Evolutionary conservation across 92 coral and sea anemone genomes (phyloP).

Genomic region (Virgularia gustaviana): DNA sequence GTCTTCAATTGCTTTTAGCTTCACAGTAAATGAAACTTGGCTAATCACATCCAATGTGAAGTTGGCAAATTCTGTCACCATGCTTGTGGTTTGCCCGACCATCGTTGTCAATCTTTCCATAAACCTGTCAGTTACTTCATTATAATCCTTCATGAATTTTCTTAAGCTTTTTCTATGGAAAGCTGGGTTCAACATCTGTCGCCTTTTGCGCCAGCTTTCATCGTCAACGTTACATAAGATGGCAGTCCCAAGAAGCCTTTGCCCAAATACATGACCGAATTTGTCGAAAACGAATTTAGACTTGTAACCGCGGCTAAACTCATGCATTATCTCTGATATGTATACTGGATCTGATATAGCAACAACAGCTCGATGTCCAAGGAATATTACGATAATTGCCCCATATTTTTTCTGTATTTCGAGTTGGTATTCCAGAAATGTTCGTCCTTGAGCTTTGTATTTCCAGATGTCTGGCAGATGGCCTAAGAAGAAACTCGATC

Average conservation of each 20-base stretch:
- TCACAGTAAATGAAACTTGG: conserved; percentile 80
- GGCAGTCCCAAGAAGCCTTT: conserved; percentile 53
- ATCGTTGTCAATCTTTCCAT: conserved; percentile 44
- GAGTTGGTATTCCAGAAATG: conserved; percentile 9
- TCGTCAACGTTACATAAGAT: conserved; percentile 58
- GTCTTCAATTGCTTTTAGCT: conserved; percentile 50
- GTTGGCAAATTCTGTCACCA: conserved; percentile 68
- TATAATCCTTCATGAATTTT: conserved; percentile 70
- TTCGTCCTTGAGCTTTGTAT: conserved; percentile 34
- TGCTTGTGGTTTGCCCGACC: conserved; percentile 56
- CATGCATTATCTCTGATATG: conserved; percentile 41
- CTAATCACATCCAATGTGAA: conserved; percentile 77
- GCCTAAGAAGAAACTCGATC: conserved; percentile 60
- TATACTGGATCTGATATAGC: conserved; percentile 35
- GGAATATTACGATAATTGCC: conserved; percentile 49
- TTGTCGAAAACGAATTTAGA: conserved; percentile 13
- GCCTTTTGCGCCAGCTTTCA: conserved; percentile 63
- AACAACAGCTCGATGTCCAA: conserved; percentile 45
- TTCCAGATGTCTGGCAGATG: conserved; percentile 42
- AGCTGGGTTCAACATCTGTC: conserved; percentile 72
- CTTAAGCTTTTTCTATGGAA: conserved; percentile 69
- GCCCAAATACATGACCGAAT: conserved; percentile 43
- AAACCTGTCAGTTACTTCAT: conserved; percentile 57
- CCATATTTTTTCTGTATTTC: conserved; percentile 54
- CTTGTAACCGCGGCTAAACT: conserved; percentile 3